Base-by-base conservation (phyloP, 2,113 vertebrate genomes). In the Zeus faber region DNA sequence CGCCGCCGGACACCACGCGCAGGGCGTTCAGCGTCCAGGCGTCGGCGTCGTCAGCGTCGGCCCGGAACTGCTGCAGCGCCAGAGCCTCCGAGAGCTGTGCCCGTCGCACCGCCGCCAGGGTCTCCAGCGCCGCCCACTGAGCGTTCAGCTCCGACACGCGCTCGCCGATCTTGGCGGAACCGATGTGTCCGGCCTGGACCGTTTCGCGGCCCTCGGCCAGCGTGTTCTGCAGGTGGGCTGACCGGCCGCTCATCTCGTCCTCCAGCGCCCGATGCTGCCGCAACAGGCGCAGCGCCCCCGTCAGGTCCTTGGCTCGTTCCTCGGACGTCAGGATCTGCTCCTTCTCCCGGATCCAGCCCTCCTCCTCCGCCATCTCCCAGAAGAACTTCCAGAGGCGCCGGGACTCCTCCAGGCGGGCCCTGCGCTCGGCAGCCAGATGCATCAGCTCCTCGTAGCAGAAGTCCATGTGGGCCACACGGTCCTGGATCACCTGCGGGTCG, bases 311-410 rank as follows among this genome's bases (percentile, higher is more conserved):
- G 2, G 94, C 93, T 0, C 91, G 92, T 72, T 98, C 96, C 1
- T 93, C 85, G 0, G 92, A 95, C 1, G 94, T 96, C 57, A 98
- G 78, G 64, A 98, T 96, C 83, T 96, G 95, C 74, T 98, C 95
- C 76, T 97, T 96, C 72, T 98, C 95, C 2, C 95, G 87, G 62
- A 98, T 97, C 96, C 96, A 98, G 61, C 93, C 92, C 63, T 97
- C 96, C 58, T 98, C 95, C 74, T 98, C 95, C 0, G 95, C 93
- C 96, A 98, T 97, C 74, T 98, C 96, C 96, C 95, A 98, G 88
- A 97, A 97, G 82, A 98, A 98, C 62, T 94, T 97, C 96, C 96
- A 98, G 58, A 98, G 93, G 31, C 94, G 93, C 0, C 95, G 92
- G 1, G 94, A 98, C 70, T 97, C 96, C 70, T 98, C 95, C 20